Percentiles rank a stretch among this genome's conserved stretches.
These are phyloP conservation scores for Zaprionus camerounensis DNA, from an alignment of 1,140 invertebrate genomes.

Conservation along the genomic window DNA sequence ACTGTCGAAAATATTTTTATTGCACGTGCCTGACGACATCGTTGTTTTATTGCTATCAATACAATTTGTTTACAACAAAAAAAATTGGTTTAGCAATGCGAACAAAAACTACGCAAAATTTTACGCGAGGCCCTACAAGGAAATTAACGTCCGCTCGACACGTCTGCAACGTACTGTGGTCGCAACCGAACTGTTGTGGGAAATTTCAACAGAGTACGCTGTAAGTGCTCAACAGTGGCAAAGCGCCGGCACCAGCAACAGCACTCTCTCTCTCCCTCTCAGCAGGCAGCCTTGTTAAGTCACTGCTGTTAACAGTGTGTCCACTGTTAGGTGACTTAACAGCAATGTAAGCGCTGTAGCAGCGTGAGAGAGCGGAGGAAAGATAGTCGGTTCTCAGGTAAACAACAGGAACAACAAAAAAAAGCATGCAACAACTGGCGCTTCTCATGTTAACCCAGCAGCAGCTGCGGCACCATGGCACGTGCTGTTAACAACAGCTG, in stretches of 20 bases:
- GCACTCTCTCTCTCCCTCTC: constrained; percentile 9
- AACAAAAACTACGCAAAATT: constrained; percentile 49
- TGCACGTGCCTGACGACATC: constrained; percentile 47
- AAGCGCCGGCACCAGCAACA: constrained; percentile 22
- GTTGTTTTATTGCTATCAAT: constrained; percentile 33
- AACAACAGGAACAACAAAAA: constrained; percentile 4
- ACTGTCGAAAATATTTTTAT: constrained; percentile 21
- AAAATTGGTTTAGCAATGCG: constrained; percentile 10
- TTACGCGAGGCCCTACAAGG: constrained; percentile 58
- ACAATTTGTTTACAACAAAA: constrained; percentile 26
- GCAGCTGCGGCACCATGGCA: constrained; percentile 36
- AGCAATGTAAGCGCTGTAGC: constrained; percentile 5
- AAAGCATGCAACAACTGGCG: constrained; percentile 30
- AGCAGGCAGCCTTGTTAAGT: not conserved
- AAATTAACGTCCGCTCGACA: constrained; percentile 26
- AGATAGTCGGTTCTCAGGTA: constrained; percentile 8
- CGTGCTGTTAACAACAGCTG: constrained; percentile 70
- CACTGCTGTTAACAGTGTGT: constrained; percentile 1
- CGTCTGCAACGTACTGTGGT: constrained; percentile 23
- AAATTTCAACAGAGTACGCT: constrained; percentile 26
- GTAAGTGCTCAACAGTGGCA: constrained; percentile 12
- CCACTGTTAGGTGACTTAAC: not conserved
- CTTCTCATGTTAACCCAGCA: constrained; percentile 4
- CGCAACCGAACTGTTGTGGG: constrained; percentile 50
- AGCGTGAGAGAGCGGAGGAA: not conserved